Percentiles rank a stretch among this genome's conserved stretches.
phyloP scores from a whole-genome alignment of 2,797 vertebrate genomes.

The Ctenochaetus hawaiiensis region DNA sequence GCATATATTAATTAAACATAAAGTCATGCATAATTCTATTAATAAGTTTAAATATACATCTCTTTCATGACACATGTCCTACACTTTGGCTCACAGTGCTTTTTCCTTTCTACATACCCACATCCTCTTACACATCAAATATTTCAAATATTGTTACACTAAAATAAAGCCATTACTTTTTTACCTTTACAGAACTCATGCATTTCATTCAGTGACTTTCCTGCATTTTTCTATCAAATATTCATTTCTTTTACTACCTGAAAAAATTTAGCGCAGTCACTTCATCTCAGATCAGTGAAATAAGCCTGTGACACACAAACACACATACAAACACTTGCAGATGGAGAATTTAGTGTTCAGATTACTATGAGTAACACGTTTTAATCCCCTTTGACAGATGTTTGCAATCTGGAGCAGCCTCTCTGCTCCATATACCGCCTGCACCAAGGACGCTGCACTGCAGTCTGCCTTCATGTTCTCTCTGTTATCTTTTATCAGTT shows the following conservation, averaged over 20 bases:
- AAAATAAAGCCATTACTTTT: not conserved
- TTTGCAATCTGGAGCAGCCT: slow-evolving; percentile 57
- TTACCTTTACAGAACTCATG: not conserved
- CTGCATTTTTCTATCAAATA: slow-evolving; percentile 11
- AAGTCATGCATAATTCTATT: slow-evolving; percentile 59
- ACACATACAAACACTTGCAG: slow-evolving; percentile 29
- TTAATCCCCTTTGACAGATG: slow-evolving; percentile 60
- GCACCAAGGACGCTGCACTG: slow-evolving; percentile 27
- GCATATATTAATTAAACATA: slow-evolving; percentile 68
- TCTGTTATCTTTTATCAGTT: slow-evolving; percentile 38
- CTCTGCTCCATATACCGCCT: slow-evolving; percentile 33
- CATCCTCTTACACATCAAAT: too few relatives aligned
- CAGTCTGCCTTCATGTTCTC: slow-evolving; percentile 38
- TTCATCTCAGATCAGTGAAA: not conserved
- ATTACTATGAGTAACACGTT: slow-evolving; percentile 22
- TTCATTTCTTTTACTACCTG: slow-evolving; percentile 21
- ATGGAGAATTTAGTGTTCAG: slow-evolving; percentile 36
- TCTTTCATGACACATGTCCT: slow-evolving; percentile 7
- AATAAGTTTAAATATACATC: slow-evolving; percentile 19
- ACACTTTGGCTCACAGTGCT: slow-evolving; percentile 5
- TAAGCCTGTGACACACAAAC: slow-evolving; percentile 6
- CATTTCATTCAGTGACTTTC: not conserved
- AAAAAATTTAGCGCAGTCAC: not conserved
- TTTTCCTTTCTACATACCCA: not conserved
- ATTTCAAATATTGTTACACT: not conserved